A percentile compares a stretch with the other conserved stretches of the same genome.
Evolutionary conservation across 1,140 invertebrate species (phyloP).

Genomic region (Tetramorium parvispinum): DNA sequence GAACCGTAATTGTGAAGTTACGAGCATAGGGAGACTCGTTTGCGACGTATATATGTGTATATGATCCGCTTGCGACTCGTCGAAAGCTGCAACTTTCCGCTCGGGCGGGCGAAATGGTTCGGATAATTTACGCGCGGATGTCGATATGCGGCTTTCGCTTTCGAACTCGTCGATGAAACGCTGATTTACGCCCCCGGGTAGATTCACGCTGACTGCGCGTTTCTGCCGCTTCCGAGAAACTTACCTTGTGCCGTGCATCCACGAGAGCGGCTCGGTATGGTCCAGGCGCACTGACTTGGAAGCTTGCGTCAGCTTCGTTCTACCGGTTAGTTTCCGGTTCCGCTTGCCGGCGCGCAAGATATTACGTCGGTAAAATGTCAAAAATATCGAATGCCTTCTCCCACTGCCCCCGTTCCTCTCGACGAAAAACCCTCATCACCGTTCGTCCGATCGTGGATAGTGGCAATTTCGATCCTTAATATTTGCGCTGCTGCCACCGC

Average conservation of each 20-base stretch:
- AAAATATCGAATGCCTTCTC: constrained; percentile 8
- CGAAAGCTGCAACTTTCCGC: constrained; percentile 28
- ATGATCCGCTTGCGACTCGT: neutral
- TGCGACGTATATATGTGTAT: too few relatives aligned
- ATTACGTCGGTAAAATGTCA: constrained; percentile 37
- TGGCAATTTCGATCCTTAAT: neutral
- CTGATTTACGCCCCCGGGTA: constrained; percentile 48
- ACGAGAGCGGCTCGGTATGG: constrained; percentile 9
- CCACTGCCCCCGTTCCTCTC: neutral
- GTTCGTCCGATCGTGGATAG: neutral
- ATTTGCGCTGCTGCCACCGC: neutral
- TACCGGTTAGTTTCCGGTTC: constrained; percentile 31
- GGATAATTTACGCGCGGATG: constrained; percentile 15
- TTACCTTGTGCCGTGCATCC: constrained; percentile 54
- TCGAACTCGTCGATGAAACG: constrained; percentile 34
- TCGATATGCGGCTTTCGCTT: constrained; percentile 47
- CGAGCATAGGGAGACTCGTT: neutral
- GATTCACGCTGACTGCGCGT: constrained; percentile 60
- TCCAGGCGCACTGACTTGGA: constrained; percentile 49
- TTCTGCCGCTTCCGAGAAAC: constrained; percentile 16
- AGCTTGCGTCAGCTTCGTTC: constrained; percentile 66
- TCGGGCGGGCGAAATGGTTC: neutral
- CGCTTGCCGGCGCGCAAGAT: constrained; percentile 19
- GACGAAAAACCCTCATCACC: neutral
- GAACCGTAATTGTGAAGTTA: neutral